A percentile compares a stretch with the other conserved stretches of the same genome.
These are phyloP conservation scores for Invenusta paracnida DNA, from an alignment of 2,888 invertebrate genomes.

Conservation along the genomic window DNA sequence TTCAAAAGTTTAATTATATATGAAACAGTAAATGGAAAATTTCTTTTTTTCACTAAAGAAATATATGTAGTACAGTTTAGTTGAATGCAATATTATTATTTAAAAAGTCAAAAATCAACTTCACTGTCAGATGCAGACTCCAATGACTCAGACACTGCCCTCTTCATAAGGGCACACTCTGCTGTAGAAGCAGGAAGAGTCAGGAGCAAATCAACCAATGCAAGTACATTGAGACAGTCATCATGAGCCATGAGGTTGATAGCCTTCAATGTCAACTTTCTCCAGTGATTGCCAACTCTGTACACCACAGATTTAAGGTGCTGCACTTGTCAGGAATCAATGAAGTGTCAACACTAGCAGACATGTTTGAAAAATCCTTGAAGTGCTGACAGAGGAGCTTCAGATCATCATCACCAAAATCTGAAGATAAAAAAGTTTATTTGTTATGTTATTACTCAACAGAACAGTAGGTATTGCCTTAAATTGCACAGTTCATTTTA, in stretches of 20 bases:
- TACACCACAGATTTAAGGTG: slow-evolving; percentile 19
- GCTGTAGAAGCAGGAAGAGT: slow-evolving; percentile 8
- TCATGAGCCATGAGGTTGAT: slow-evolving; percentile 4
- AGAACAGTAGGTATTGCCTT: background rate
- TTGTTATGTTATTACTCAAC: too few relatives aligned
- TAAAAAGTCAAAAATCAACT: background rate
- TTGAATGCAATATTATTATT: too few relatives aligned
- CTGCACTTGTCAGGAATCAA: slow-evolving; percentile 23
- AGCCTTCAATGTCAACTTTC: background rate
- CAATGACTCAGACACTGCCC: background rate
- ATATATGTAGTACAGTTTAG: too few relatives aligned
- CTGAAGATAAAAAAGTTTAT: background rate
- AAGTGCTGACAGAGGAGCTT: slow-evolving; percentile 22
- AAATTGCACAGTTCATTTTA: background rate
- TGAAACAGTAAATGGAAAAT: too few relatives aligned
- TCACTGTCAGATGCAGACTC: slow-evolving; percentile 25
- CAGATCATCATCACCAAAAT: slow-evolving; percentile 8
- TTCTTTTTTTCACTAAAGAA: too few relatives aligned
- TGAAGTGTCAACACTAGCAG: background rate
- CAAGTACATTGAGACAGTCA: background rate
- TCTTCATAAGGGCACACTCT: slow-evolving; percentile 6
- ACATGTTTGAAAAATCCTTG: background rate
- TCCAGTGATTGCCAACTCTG: background rate
- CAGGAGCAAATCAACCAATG: background rate
- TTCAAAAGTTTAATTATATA: too few relatives aligned